A percentile compares a stretch with the other conserved stretches of the same genome.
Conservation (phyloP, 2,888 invertebrate genomes). For the Eulithis prunata region DNA sequence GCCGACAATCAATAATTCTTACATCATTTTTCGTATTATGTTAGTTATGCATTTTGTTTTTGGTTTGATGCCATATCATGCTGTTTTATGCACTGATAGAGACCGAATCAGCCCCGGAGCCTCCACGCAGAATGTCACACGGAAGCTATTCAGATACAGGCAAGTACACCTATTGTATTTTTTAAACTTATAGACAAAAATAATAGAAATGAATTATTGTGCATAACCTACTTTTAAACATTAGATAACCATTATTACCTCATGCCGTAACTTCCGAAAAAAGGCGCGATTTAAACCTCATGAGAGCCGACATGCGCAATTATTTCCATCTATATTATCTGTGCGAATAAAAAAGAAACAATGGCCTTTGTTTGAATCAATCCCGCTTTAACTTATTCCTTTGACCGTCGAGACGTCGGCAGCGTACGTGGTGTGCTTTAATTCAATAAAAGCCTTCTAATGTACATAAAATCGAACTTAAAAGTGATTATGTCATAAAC, state of each 20-base stretch:
- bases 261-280: conserved; percentile 55
- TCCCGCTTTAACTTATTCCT: conserved; percentile 67
- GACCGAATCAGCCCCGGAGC: conserved; percentile 85
- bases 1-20: conserved; percentile 44
- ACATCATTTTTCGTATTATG: conserved; percentile 40
- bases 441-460: conserved; percentile 26
- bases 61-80: conserved; percentile 60
- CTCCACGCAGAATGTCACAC: conserved; percentile 85
- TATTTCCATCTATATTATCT: conserved; percentile 54
- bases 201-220: conserved; percentile 25
- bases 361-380: conserved; percentile 77
- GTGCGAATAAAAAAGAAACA: conserved; percentile 77
- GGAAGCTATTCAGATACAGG: conserved; percentile 84
- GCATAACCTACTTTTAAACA: conserved; percentile 45
- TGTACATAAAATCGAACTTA: conserved; percentile 34
- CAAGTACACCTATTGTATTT: conserved; percentile 61
- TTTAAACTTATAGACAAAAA: conserved; percentile 16
- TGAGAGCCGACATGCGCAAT: conserved; percentile 57
- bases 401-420: conserved; percentile 56
- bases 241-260: conserved; percentile 51
- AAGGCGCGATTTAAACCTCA: conserved; percentile 45
- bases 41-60: conserved; percentile 51
- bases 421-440: conserved; percentile 55
- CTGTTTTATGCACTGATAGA: conserved; percentile 81
- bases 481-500: conserved; percentile 39